Evolutionary conservation across 2,113 vertebrate genomes (phyloP), one percentile per base, ranked within the genome.

Genomic region (Corynorhinus townsendii): DNA sequence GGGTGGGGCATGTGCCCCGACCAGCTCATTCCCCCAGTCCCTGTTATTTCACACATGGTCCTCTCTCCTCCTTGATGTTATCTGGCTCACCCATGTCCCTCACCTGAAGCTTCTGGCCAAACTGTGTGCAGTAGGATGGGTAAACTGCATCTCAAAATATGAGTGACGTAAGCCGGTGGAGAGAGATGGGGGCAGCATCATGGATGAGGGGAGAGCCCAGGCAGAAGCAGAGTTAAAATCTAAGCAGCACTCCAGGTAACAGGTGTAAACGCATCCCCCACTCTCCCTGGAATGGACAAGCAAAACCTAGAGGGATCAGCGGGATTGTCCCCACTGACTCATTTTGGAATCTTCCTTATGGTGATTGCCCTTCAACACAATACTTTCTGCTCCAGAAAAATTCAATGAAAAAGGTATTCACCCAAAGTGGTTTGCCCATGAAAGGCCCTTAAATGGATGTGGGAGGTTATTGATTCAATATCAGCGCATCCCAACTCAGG

Each of bases 261-360:
- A 0, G 1, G 0, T 6, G 11, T 7, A 14, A 52, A 3, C 17
- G 0, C 4, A 0, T 20, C 7, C 43, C 30, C 45, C 2, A 11
- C 10, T 84, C 5, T 64, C 43, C 38, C 8, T 28, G 43, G 38
- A 52, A 15, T 2, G 62, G 71, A 64, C 30, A 24, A 24, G 1
- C 2, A 56, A 35, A 11, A 49, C 52, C 83, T 2, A 4, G 40
- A 22, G 20, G 2, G 20, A 22, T 71, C 26, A 14, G 19, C 11
- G 0, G 77, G 56, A 33, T 69, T 35, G 10, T 64, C 43, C 69
- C 2, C 43, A 11, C 1, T 15, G 49, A 24, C 30, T 52, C 43
- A 30, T 71, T 84, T 9, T 24, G 9, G 45, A 79, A 85, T 80
- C 11, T 85, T 84, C 19, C n/a, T 43, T 22, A 4, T 16, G 24